Percentiles rank a stretch among this genome's conserved stretches.
phyloP scores from a whole-genome alignment of 2,888 invertebrate species.

The Rhingia campestris region DNA sequence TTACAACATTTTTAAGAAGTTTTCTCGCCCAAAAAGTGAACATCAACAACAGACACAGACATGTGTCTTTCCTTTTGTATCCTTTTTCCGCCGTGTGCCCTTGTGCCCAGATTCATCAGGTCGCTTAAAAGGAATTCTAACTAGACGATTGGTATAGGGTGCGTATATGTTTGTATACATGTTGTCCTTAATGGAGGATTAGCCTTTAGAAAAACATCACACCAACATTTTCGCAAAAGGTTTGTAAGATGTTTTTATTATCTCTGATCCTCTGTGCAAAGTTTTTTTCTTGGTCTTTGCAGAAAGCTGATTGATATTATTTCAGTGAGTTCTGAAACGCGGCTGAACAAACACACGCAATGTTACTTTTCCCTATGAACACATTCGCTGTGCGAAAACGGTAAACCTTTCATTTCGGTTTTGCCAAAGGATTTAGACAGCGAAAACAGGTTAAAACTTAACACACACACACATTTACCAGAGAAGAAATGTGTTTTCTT shows the following conservation, averaged over 20 bases:
- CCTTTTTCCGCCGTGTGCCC: not conserved
- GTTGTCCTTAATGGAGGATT: constrained; percentile 72
- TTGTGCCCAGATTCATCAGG: constrained; percentile 16
- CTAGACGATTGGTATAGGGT: constrained; percentile 22
- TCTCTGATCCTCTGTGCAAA: constrained; percentile 61
- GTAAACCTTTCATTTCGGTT: not conserved
- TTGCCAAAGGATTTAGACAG: constrained; percentile 52
- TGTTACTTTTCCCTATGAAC: constrained; percentile 31
- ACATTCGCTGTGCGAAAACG: not conserved
- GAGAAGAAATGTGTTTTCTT: constrained; percentile 52
- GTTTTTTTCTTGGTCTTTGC: constrained; percentile 27
- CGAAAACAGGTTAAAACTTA: constrained; percentile 63
- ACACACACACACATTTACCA: constrained; percentile 4
- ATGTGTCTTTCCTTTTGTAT: constrained; percentile 1
- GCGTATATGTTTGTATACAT: constrained; percentile 47
- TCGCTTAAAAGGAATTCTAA: constrained; percentile 32
- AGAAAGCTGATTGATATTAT: constrained; percentile 73
- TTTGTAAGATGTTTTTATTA: constrained; percentile 71
- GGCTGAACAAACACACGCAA: constrained; percentile 69
- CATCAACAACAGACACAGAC: constrained; percentile 40
- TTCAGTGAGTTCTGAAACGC: constrained; percentile 69
- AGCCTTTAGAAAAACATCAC: constrained; percentile 69
- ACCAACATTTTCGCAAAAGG: constrained; percentile 59
- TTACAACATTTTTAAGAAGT: constrained; percentile 60
- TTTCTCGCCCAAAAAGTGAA: constrained; percentile 56